Percentiles rank a stretch among this genome's conserved stretches.
These are phyloP conservation scores for Distichodus sexfasciatus DNA, from an alignment of 2,797 vertebrate genomes.

Conservation along the genomic window DNA sequence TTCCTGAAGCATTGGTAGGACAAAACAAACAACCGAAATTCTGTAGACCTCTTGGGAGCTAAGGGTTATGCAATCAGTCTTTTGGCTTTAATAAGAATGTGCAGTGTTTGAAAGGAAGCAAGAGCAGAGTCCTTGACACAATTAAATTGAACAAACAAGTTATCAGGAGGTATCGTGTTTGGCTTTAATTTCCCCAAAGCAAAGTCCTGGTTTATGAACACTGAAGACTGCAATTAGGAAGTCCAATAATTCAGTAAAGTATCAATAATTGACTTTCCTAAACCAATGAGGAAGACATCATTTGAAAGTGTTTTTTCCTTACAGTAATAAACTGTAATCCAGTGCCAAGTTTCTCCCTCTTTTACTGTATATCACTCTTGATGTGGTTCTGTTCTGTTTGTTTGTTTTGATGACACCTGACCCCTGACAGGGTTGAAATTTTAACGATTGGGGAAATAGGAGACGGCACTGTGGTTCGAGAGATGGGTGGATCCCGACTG, in stretches of 20 bases:
- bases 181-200: slow-evolving; percentile 9
- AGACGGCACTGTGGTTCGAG: slow-evolving; percentile 54
- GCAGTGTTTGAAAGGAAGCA: not conserved
- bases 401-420: slow-evolving; percentile 66
- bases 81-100: slow-evolving; percentile 6
- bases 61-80: not conserved
- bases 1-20: not conserved
- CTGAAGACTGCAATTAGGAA: slow-evolving; percentile 1
- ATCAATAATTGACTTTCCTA: not conserved
- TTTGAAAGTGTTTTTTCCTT: not conserved
- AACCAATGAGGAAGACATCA: not conserved
- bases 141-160: not conserved
- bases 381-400: slow-evolving; percentile 64
- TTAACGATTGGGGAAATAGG: slow-evolving; percentile 68
- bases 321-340: slow-evolving; percentile 6
- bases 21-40: slow-evolving; percentile 12
- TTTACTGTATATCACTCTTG: slow-evolving; percentile 66
- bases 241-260: not conserved
- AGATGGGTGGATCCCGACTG: slow-evolving; percentile 40
- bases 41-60: not conserved
- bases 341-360: not conserved
- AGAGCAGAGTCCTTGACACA: not conserved
- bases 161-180: slow-evolving; percentile 13
- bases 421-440: slow-evolving; percentile 64
- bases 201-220: slow-evolving; percentile 12